Evolutionary conservation across 2,113 vertebrate genomes (phyloP).

Genomic region (Clarias batrachus): DNA sequence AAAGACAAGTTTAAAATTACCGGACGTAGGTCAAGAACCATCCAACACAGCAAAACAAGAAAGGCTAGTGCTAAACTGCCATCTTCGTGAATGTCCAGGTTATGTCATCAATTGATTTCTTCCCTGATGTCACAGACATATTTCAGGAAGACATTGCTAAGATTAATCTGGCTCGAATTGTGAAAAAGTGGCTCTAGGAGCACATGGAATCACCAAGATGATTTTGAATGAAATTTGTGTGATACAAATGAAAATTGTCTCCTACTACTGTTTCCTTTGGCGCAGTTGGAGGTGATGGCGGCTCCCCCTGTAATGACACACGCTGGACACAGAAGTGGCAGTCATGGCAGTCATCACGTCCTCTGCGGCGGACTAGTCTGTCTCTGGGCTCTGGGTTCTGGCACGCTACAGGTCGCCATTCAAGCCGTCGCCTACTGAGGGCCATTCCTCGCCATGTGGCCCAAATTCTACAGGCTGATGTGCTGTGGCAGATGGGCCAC

Average conservation of each 20-base stretch:
- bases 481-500: constrained; percentile 97
- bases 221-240: neutral
- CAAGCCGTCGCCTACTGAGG: constrained; percentile 87
- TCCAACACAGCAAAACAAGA: too few relatives aligned
- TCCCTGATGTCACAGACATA: too few relatives aligned
- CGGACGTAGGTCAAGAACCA: too few relatives aligned
- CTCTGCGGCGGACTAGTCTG: constrained; percentile 87
- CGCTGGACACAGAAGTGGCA: constrained; percentile 92
- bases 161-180: too few relatives aligned
- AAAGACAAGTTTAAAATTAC: too few relatives aligned
- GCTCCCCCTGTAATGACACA: constrained; percentile 79
- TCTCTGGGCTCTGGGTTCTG: constrained; percentile 93
- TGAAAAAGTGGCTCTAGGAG: too few relatives aligned
- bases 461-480: constrained; percentile 95
- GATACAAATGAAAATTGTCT: neutral
- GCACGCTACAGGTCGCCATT: constrained; percentile 95
- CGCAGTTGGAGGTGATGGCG: constrained; percentile 66
- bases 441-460: constrained; percentile 96
- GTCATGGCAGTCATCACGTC: constrained; percentile 95
- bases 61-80: too few relatives aligned
- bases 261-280: neutral
- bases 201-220: too few relatives aligned
- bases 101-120: too few relatives aligned
- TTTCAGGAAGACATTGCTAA: too few relatives aligned
- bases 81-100: too few relatives aligned